Evolutionary conservation across 2,888 invertebrate genomes (phyloP).

Genomic region (Eupithecia centaureata): DNA sequence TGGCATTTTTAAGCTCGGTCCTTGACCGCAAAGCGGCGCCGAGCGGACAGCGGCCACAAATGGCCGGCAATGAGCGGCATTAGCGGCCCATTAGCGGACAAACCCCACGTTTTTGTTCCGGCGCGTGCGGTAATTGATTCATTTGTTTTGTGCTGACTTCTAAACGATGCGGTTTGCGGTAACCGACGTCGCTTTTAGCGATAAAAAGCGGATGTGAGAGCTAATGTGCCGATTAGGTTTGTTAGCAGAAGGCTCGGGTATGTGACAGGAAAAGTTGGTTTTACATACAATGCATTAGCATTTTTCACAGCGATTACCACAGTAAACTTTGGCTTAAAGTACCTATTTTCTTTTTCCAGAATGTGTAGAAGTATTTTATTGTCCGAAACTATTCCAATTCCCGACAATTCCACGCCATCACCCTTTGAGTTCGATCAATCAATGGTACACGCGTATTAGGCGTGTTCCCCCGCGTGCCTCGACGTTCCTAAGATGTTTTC

Average conservation of each 20-base stretch:
- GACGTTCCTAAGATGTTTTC: slow-evolving; percentile 72
- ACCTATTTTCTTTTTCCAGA: neutral
- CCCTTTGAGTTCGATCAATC: slow-evolving; percentile 45
- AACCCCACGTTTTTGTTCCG: slow-evolving; percentile 39
- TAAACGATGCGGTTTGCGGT: slow-evolving; percentile 34
- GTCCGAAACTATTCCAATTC: slow-evolving; percentile 28
- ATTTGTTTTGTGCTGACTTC: slow-evolving; percentile 38
- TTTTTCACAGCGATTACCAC: neutral
- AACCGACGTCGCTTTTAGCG: slow-evolving; percentile 14
- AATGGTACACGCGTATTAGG: slow-evolving; percentile 34
- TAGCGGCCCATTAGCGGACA: slow-evolving; percentile 44
- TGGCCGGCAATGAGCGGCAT: slow-evolving; percentile 41
- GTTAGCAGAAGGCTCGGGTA: neutral
- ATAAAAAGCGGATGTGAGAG: slow-evolving; percentile 16
- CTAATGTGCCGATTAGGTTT: slow-evolving; percentile 13
- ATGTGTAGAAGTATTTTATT: neutral
- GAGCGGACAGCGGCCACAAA: slow-evolving; percentile 31
- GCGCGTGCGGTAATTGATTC: slow-evolving; percentile 43
- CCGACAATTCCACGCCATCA: slow-evolving; percentile 27
- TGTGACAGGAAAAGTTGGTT: neutral
- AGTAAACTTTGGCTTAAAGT: neutral
- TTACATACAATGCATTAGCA: neutral
- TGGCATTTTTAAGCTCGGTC: slow-evolving; percentile 3
- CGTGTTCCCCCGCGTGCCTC: slow-evolving; percentile 51
- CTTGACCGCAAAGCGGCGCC: slow-evolving; percentile 19